Base-by-base conservation (phyloP, 2,113 vertebrate species). In the Catagonus wagneri region DNA sequence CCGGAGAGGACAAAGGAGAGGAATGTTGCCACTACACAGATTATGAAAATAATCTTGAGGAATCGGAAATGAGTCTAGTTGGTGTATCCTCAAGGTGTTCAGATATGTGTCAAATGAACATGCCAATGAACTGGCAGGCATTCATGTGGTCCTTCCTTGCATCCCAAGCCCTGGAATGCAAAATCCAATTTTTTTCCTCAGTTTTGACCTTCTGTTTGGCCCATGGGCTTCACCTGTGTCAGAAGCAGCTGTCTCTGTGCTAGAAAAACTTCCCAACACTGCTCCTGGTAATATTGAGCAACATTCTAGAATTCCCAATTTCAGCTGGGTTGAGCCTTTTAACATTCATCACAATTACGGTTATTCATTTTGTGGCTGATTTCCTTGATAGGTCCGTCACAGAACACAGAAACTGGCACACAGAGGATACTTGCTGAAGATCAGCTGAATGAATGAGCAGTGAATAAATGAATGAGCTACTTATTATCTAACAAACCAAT, bases 231-330 rank as follows among this genome's bases (percentile, higher is more conserved):
- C 29, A 6, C 39, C 13, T 65, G 78, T 78, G 27, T 68, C 68
- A 85, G 72, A 78, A 92, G 32, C 52, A 87, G 19, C 83, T 85
- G 17, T 81, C 34, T 44, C 23, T n/a, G 12, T 22, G 15, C 50
- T 84, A 56, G 85, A 79, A 81, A 83, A 84, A 44, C 20, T 80
- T 93, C 27, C 50, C 58, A 84, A 52, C 39, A 89, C 94, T 63
- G 23, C 36, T 84, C 58, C 34, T 84, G 52, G 16, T 61, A 66
- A 52, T 71, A 79, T 23, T 63, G 27, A 93, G 32, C n/a, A 54
- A 68, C 83, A 34, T 19, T 12, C 32, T 52, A 74, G 60, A 60
- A 20, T 50, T 94, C 72, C 6, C 25, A 19, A 1, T 60, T 66
- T 29, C 63, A 72, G 50, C n/a, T 83, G 16, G 1, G 2, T 85